These are phyloP conservation scores for Xylota segnis DNA, from an alignment of 2,888 invertebrate genomes.

Conservation along the genomic window DNA sequence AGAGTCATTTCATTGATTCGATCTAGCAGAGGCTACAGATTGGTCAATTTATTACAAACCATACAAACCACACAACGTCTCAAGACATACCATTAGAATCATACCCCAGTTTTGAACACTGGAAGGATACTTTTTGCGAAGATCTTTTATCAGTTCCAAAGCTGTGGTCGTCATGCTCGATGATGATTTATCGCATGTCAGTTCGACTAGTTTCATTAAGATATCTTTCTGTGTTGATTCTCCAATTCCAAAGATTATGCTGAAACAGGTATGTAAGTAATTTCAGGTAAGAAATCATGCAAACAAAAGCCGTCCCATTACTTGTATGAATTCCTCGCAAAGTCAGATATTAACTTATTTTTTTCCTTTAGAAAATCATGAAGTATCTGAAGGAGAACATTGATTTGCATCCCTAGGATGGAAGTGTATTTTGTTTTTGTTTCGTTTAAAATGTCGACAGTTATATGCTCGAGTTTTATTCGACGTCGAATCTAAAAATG, in stretches of 20 bases:
- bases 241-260: slow-evolving; percentile 82
- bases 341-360: slow-evolving; percentile 86
- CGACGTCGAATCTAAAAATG: slow-evolving; percentile 84
- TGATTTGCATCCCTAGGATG: slow-evolving; percentile 86
- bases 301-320: slow-evolving; percentile 78
- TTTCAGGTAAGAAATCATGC: background rate
- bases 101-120: slow-evolving; percentile 83
- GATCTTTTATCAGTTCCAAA: slow-evolving; percentile 80
- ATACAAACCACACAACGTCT: background rate
- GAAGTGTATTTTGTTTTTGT: slow-evolving; percentile 86
- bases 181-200: slow-evolving; percentile 81
- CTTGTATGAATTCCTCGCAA: slow-evolving; percentile 87
- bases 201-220: slow-evolving; percentile 81
- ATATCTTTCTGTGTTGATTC: slow-evolving; percentile 82
- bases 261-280: slow-evolving; percentile 51
- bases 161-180: slow-evolving; percentile 81
- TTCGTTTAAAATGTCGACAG: slow-evolving; percentile 86
- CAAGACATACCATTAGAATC: slow-evolving; percentile 80
- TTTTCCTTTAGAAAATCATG: slow-evolving; percentile 86
- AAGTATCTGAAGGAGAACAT: slow-evolving; percentile 86
- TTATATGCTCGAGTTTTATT: slow-evolving; percentile 87
- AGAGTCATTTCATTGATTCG: slow-evolving; percentile 90
- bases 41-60: background rate
- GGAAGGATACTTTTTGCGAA: slow-evolving; percentile 81
- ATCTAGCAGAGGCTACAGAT: slow-evolving; percentile 88